Base-by-base conservation (phyloP, 1,140 invertebrate genomes). In the Hyposmocoma kahamanoa region DNA sequence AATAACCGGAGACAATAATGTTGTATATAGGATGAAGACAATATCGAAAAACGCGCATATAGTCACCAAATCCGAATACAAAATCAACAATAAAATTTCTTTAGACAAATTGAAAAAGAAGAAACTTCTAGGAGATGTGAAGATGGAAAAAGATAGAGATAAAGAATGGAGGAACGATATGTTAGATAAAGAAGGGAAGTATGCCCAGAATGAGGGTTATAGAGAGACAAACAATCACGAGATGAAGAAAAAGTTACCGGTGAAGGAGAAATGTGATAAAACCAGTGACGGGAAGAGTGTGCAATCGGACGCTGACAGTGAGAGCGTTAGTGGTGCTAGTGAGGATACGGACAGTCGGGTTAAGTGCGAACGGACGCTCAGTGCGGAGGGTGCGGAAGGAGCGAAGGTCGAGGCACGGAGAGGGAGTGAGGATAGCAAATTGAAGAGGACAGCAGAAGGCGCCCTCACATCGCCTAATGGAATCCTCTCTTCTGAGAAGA, bases 401-500 rank as follows among this genome's bases (percentile, higher is more conserved):
- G 28, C 10, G 10, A 13, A n/a, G 28, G 28, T 30, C 28, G 28
- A 30, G 28, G 28, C 13, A 13, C 28, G 28, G 10, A 10, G 28
- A 10, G 28, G 30, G 15, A 20, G 49, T 22, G 59, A 62, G n/a
- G 76, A 80, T 46, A 80, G 70, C 45, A 82, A 82, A 45, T 53
- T 82, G 39, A 84, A 80, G 76, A 52, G 76, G 66, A 73, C 80
- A 63, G 62, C 71, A 18, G 79, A 80, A 43, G 76, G 69, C 71
- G 70, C 78, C 36, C 70, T 75, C 46, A 72, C 75, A 54, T 76
- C 73, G 47, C 71, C 82, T 32, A 88, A 88, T 42, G 87, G 87
- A 50, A 65, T 88, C 21, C 72, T 87, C 41, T 57, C 74, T 43
- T 79, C 79, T 0, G 88, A 90, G 53, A 90, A 88, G 68, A 88